Evolutionary conservation across 2,888 invertebrate genomes (phyloP), one percentile per base, ranked within the genome.

Genomic region (Synanthedon tipuliformis): DNA sequence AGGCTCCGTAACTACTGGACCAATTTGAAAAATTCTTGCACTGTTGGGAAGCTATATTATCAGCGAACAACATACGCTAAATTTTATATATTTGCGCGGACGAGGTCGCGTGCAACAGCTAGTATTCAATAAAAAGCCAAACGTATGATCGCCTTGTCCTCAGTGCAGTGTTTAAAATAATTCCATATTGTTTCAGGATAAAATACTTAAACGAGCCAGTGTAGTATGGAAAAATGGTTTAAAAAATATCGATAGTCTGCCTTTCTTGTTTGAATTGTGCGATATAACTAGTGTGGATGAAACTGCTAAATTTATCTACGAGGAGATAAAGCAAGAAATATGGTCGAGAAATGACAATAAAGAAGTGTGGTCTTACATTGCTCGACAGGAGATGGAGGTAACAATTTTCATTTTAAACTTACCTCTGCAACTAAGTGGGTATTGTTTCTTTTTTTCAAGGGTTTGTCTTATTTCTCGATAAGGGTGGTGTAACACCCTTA

Each of bases 221-320:
- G 75, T 91, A 11, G 82, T 92, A 48, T 92, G 92, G 81, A 88
- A 85, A 53, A 89, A 90, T 72, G 91, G 90, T 10, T 72, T 88
- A 23, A 89, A 89, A 56, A 88, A 87, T 57, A 80, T 92, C 7
- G 75, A 80, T 15, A 83, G 90, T 60, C 73, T 91, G 3, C 75
- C 81, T 23, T 91, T 90, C 57, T 76, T 91, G n/a, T 88, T 91
- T 18, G 88, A 90, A 58, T 61, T 93, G 34, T 79, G 93, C 48
- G 88, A 91, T 50, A 72, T 90, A 40, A 75, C 90, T 11, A 83
- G 89, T 54, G 79, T 88, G 56, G 91, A 90, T 79, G 80, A 84
- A 41, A 89, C 92, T 60, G 90, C 92, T 1, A 80, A 83, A 11
- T 72, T 80, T 18, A 78, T 94, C 7, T 91, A 63, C 45, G 63